Evolutionary conservation across 2,113 vertebrate species (phyloP).

Genomic region (Centropus unirufus): DNA sequence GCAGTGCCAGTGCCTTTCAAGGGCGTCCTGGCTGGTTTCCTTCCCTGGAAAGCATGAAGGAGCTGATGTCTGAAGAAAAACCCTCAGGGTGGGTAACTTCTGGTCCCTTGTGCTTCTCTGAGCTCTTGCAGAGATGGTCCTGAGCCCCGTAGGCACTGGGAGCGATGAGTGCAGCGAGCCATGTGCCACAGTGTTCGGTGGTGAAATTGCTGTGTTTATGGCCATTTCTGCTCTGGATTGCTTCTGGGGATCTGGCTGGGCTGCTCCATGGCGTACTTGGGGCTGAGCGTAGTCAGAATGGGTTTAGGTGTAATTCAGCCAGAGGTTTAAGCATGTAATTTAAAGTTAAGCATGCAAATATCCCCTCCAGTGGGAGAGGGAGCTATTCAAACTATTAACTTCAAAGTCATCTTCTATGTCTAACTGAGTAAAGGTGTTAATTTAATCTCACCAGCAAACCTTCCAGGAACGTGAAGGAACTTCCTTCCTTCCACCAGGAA

Average conservation of each 20-base stretch:
- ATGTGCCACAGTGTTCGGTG: background rate
- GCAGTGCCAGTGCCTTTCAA: background rate
- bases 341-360: background rate
- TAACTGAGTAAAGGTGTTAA: background rate
- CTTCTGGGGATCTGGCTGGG: slow-evolving; percentile 8
- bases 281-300: background rate
- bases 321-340: background rate
- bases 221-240: background rate
- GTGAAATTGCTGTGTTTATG: background rate
- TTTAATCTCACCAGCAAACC: background rate
- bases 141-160: background rate
- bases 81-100: background rate
- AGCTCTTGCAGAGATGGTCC: background rate
- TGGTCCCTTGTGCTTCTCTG: background rate
- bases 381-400: background rate
- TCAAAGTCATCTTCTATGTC: background rate
- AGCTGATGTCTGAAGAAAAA: background rate
- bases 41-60: background rate
- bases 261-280: background rate
- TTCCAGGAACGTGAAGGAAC: background rate
- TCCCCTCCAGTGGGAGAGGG: background rate
- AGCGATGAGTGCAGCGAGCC: background rate
- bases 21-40: background rate
- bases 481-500: too few species aligned
- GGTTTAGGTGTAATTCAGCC: background rate